phyloP scores from a whole-genome alignment of 2,797 vertebrate genomes.

The Manis pentadactyla region DNA sequence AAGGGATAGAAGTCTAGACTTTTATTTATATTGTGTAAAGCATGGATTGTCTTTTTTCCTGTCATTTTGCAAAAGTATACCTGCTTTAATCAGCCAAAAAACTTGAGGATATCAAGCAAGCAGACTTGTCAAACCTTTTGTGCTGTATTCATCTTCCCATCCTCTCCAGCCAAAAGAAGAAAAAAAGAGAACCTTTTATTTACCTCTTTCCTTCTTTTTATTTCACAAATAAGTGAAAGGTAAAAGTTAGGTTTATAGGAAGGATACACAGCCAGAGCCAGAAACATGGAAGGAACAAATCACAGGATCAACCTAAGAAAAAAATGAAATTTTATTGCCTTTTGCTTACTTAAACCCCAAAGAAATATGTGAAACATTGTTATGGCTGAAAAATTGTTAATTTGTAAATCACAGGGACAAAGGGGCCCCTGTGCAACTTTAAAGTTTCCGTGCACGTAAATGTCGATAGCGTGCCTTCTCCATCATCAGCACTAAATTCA shows the following conservation, averaged over 20 bases:
- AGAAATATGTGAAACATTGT: constrained; percentile 85
- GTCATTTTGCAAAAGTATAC: constrained; percentile 49
- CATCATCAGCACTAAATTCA: constrained; percentile 99
- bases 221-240: constrained; percentile 57
- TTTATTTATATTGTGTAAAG: neutral
- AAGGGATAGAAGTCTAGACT: neutral
- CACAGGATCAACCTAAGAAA: constrained; percentile 76
- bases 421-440: constrained; percentile 90
- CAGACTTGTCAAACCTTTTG: constrained; percentile 45
- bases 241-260: constrained; percentile 34
- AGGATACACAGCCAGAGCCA: neutral
- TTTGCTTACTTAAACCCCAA: constrained; percentile 88
- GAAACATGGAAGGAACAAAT: constrained; percentile 61
- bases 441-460: constrained; percentile 92
- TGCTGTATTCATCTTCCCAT: neutral
- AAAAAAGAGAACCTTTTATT: neutral
- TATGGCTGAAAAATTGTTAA: constrained; percentile 86
- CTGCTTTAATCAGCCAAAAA: constrained; percentile 71
- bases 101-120: neutral
- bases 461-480: constrained; percentile 97
- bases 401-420: constrained; percentile 96
- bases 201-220: neutral
- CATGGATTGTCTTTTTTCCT: constrained; percentile 27
- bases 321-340: constrained; percentile 86
- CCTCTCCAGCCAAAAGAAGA: neutral